Base-by-base conservation (phyloP, 2,888 invertebrate genomes). In the Incurvaria masculella region DNA sequence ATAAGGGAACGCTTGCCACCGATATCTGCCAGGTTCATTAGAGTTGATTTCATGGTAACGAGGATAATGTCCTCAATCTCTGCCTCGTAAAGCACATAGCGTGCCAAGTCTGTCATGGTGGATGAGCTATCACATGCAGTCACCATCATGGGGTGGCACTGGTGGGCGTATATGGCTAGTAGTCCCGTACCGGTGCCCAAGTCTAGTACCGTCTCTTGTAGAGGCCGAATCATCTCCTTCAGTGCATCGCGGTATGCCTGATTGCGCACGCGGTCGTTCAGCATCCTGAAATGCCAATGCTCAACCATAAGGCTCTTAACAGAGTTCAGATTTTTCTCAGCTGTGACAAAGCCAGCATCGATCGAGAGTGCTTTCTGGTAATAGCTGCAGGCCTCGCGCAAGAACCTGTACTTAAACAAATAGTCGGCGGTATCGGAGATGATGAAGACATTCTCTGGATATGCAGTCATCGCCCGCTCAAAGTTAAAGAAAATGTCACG, bases 221-320 rank as follows among this genome's bases (percentile, higher is more conserved):
- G 57, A 4, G 66, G 62, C n/a, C 84, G 65, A 44, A 72, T 72
- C 2, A 88, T 63, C 48, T 78, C 69, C 17, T 61, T 59, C 51
- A 92, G 86, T 1, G 90, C 91, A 46, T 68, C 62, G 47, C 72
- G 70, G 61, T 85, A 93, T 1, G 84, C 80, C 48, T 74, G 63
- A 68, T 93, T 92, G 41, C 92, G 74, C 17, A 66, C 62, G 50
- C 66, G 72, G 62, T 92, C 91, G 69, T 92, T 93, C 21, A 92
- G 66, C 91, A 92, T 92, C 49, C 87, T 73, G 64, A 86, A 91
- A 65, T 92, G 91, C 91, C 92, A 92, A 45, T 90, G 70, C 51
- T 88, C 87, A 41, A 91, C 81, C 49, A 88, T 68, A 53, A 84
- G 69, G 63, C 87, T 86, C 57, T 84, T 85, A 1, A 87, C 70